Base-by-base conservation (phyloP, 2,888 invertebrate genomes). In the Graphium colonna region DNA sequence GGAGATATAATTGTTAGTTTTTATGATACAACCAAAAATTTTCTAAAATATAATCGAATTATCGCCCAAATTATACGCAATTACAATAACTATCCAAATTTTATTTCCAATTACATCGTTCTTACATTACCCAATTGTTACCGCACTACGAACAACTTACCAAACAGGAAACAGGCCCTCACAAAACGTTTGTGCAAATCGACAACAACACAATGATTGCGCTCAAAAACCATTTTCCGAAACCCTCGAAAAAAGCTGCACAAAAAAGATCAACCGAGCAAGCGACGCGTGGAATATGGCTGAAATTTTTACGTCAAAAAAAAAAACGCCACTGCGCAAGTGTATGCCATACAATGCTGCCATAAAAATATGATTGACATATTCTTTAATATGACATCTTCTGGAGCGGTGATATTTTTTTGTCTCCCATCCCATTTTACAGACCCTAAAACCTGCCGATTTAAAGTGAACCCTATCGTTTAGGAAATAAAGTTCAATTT, bases 341-440 rank as follows among this genome's bases (percentile, higher is more conserved):
- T 82, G 84, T 85, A 84, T 85, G 85, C 72, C 75, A 79, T 80
- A 83, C 73, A 85, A 81, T 80, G 72, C 82, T 75, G 43, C 86
- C 85, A 88, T 87, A 88, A 86, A 88, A 89, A 85, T 88, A 88
- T 89, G 88, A 89, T 89, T 87, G 89, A 88, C 89, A 85, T 85
- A 80, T 89, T 89, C 80, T 80, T 86, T 89, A 89, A 89, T 88
- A 88, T 89, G 89, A 89, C 89, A 89, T 88, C 80, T 84, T 80
- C 81, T 80, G 71, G 78, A 71, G 78, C 87, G 83, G 86, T 87
- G 89, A 87, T 89, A 86, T 31, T 88, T 89, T 89, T 89, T 88
- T 87, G 86, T 86, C 87, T 79, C 82, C 70, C 67, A 69, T 68
- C 71, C 73, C n/a, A n/a, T n/a, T n/a, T n/a, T n/a, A n/a, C n/a